Percentiles rank a stretch among this genome's conserved stretches.
phyloP scores from a whole-genome alignment of 92 coral and sea anemone genomes.

The Zoanthus sansibaricus region DNA sequence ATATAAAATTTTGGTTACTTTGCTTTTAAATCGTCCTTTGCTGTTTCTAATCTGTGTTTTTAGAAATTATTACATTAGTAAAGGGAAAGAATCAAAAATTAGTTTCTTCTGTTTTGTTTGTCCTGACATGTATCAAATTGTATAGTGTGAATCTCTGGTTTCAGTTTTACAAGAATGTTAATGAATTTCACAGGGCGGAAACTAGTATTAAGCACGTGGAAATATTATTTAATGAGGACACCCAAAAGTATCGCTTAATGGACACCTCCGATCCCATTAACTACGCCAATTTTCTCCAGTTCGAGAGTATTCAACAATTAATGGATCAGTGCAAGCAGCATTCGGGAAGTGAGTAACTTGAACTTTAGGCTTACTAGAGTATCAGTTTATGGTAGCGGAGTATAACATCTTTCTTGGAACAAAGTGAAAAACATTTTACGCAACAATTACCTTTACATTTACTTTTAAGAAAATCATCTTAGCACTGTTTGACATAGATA shows the following conservation, averaged over 20 bases:
- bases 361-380: not conserved
- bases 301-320: slow-evolving; percentile 83
- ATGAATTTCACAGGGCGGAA: slow-evolving; percentile 59
- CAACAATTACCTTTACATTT: too few species aligned
- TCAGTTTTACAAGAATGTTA: not conserved
- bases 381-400: not conserved
- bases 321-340: slow-evolving; percentile 89
- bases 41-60: too few species aligned
- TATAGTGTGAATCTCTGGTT: too few species aligned
- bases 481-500: too few species aligned
- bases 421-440: too few species aligned
- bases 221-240: slow-evolving; percentile 71
- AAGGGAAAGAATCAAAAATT: too few species aligned
- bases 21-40: too few species aligned
- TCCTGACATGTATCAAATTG: not conserved
- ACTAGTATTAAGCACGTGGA: slow-evolving; percentile 82
- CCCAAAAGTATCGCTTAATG: slow-evolving; percentile 77
- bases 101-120: too few species aligned
- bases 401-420: not conserved
- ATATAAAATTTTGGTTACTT: too few species aligned
- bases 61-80: too few species aligned
- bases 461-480: too few species aligned
- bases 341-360: slow-evolving; percentile 67
- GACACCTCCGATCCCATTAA: slow-evolving; percentile 86
- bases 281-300: slow-evolving; percentile 87